phyloP scores from a whole-genome alignment of 35 echinoderm and acorn worm species.

The Eucidaris tribuloides region DNA sequence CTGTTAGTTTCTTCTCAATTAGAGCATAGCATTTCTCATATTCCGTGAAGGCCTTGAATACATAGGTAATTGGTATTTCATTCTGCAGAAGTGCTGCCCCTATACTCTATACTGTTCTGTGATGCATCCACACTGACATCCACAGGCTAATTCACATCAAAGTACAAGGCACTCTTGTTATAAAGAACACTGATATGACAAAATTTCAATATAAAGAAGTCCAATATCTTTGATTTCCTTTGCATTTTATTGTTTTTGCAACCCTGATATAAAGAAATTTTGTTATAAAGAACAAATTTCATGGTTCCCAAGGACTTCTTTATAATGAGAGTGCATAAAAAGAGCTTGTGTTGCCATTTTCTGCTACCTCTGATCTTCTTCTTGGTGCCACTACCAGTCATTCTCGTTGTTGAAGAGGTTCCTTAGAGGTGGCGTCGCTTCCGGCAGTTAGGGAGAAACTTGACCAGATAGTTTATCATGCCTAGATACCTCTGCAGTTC shows the following conservation, averaged over 20 bases:
- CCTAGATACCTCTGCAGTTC: conserved; percentile 45
- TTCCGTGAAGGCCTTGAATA: conserved; percentile 20
- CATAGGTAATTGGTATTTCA: conserved; percentile 34
- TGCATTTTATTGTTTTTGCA: too few species aligned
- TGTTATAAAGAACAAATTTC: too few species aligned
- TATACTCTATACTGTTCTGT: not conserved
- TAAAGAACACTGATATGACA: too few species aligned
- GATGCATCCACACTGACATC: conserved; percentile 14
- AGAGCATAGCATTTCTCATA: not conserved
- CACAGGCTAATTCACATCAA: not conserved
- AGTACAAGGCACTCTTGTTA: too few species aligned
- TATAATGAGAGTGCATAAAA: conserved; percentile 1
- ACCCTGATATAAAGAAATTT: too few species aligned
- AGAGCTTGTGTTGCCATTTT: not conserved
- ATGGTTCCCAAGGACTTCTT: too few species aligned
- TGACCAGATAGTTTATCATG: conserved; percentile 21
- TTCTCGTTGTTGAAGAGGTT: conserved; percentile 1
- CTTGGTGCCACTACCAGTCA: conserved; percentile 12
- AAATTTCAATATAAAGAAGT: too few species aligned
- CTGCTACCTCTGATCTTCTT: not conserved
- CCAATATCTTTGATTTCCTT: too few species aligned
- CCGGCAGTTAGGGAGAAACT: conserved; percentile 21
- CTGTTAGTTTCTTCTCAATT: conserved; percentile 16
- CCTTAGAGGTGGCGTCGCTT: not conserved
- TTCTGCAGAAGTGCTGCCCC: conserved; percentile 20